Percentiles rank a stretch among this genome's conserved stretches.
These are phyloP conservation scores for Salvelinus alpinus DNA, from an alignment of 2,113 vertebrate genomes.

Conservation along the genomic window DNA sequence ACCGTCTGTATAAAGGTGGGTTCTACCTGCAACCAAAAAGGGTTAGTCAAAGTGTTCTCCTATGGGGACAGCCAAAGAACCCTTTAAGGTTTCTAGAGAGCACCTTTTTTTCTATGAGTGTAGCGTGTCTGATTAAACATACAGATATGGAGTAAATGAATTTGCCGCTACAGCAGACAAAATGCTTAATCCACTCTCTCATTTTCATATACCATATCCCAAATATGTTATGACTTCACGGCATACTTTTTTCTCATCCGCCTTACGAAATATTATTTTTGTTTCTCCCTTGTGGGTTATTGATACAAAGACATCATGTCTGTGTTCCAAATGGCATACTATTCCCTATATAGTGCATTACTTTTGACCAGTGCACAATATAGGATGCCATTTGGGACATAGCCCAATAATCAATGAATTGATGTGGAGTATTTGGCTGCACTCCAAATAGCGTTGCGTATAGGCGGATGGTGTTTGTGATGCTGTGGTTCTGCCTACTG, in stretches of 20 bases:
- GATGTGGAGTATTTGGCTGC: not conserved
- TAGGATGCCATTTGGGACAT: not conserved
- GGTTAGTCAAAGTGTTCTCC: no score
- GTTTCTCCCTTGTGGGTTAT: not conserved
- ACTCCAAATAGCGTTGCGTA: not conserved
- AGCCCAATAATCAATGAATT: not conserved
- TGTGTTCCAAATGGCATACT: not conserved
- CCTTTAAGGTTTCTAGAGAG: no score
- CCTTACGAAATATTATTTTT: not conserved
- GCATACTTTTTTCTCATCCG: no score
- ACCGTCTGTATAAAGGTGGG: no score
- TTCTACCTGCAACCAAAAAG: no score
- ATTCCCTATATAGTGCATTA: constrained; percentile 2
- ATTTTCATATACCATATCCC: not conserved
- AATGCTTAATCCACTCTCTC: not conserved
- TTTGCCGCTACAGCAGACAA: constrained; percentile 2
- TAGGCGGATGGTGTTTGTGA: not conserved
- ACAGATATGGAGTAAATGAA: constrained; percentile 38
- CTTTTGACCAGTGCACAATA: not conserved
- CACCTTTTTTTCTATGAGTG: no score
- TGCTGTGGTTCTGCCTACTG: not conserved
- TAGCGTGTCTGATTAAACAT: constrained; percentile 28
- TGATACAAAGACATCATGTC: not conserved
- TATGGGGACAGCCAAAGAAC: no score
- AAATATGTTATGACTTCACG: not conserved